Evolutionary conservation across 2,888 invertebrate species (phyloP).

Genomic region (Tetranychus truncatus): DNA sequence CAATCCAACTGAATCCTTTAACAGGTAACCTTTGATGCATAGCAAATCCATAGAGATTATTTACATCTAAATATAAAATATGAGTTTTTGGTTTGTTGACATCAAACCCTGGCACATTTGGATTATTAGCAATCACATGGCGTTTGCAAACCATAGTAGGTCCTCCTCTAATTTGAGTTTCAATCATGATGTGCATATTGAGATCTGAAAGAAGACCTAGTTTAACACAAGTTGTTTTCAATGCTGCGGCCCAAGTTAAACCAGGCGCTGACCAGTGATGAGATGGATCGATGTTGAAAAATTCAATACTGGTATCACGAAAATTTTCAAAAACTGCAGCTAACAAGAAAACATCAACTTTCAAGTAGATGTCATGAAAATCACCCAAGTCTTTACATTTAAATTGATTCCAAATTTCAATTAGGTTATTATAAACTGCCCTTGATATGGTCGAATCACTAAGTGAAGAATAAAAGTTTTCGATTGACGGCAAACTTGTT

Average conservation of each 20-base stretch:
- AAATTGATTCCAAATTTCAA: no score
- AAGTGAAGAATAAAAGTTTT: no score
- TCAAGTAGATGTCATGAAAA: no score
- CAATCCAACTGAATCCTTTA: conserved; percentile 17
- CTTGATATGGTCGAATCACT: no score
- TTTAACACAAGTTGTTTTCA: background rate
- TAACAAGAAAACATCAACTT: no score
- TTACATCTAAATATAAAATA: conserved; percentile 19
- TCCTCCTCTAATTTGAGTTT: conserved; percentile 6
- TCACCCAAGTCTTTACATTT: no score
- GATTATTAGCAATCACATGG: conserved; percentile 12
- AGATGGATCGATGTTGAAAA: background rate
- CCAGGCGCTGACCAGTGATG: background rate
- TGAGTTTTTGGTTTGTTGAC: background rate
- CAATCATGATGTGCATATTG: background rate
- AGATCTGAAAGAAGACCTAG: background rate
- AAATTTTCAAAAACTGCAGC: no score
- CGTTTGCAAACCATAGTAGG: background rate
- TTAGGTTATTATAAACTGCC: no score
- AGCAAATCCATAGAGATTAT: conserved; percentile 23
- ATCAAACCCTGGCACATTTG: conserved; percentile 4
- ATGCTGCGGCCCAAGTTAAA: background rate
- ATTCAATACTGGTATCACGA: background rate
- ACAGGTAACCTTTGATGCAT: conserved; percentile 17
- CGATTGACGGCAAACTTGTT: no score